These are phyloP conservation scores for Martes flavigula DNA, from an alignment of 2,797 vertebrate species.

Conservation along the genomic window DNA sequence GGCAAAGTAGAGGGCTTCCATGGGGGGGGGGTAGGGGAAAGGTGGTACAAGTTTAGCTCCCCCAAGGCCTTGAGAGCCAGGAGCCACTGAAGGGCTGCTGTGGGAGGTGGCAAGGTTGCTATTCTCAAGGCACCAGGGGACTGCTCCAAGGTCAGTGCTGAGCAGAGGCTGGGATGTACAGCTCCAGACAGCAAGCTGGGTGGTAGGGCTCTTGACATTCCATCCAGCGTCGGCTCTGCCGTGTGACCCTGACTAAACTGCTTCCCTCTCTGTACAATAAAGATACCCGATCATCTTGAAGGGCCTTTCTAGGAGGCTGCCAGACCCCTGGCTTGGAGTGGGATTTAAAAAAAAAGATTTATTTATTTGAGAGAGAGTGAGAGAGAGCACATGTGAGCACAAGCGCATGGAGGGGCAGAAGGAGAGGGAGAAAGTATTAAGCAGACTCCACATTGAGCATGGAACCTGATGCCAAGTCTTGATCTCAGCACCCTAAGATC, in stretches of 20 bases:
- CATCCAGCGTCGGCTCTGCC: neutral
- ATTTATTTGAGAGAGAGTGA: neutral
- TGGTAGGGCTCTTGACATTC: neutral
- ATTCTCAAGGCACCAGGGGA: neutral
- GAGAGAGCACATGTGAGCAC: neutral
- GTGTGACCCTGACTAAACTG: neutral
- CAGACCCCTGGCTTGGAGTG: neutral
- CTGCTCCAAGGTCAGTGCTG: neutral
- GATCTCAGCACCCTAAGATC: neutral
- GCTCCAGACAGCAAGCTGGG: neutral
- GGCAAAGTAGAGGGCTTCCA: neutral
- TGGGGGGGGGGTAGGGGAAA: accelerated
- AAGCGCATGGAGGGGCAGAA: neutral
- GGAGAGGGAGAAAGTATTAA: neutral
- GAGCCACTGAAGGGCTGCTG: neutral
- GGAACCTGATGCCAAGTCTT: neutral
- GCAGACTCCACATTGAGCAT: neutral
- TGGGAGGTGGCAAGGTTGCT: neutral
- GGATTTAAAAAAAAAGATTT: neutral
- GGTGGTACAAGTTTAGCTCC: too few relatives aligned
- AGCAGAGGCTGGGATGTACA: neutral
- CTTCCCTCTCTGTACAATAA: neutral
- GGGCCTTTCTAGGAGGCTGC: neutral
- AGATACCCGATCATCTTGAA: neutral
- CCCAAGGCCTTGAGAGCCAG: neutral